A percentile compares a stretch with the other conserved stretches of the same genome.
These are phyloP conservation scores for Potamarius usumacintae DNA, from an alignment of 2,113 vertebrate species.

Conservation along the genomic window DNA sequence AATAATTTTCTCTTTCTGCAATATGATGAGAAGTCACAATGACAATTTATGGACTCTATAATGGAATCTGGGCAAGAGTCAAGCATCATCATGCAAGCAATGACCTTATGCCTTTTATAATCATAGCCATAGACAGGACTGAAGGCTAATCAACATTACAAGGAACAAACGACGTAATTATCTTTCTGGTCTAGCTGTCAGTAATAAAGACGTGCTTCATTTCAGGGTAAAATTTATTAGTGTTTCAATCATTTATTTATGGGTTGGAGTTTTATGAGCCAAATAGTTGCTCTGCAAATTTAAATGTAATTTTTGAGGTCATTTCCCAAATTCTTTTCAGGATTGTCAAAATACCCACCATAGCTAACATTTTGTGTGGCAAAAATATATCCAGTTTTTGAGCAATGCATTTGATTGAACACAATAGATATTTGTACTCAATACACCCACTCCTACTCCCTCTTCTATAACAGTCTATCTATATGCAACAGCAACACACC, in stretches of 20 bases:
- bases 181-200: constrained; percentile 53
- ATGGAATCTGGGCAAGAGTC: constrained; percentile 22
- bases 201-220: constrained; percentile 47
- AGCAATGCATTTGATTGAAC: neutral
- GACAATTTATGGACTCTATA: constrained; percentile 32
- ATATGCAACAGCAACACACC: constrained; percentile 19
- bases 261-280: constrained; percentile 36
- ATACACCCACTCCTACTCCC: neutral
- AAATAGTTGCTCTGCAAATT: constrained; percentile 28
- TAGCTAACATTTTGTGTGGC: neutral
- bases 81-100: constrained; percentile 39
- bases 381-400: neutral
- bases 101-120: constrained; percentile 37
- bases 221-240: constrained; percentile 41
- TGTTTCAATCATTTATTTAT: constrained; percentile 43
- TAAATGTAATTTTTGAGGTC: constrained; percentile 24
- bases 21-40: constrained; percentile 35
- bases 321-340: neutral
- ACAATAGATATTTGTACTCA: neutral
- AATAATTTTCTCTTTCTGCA: neutral
- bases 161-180: constrained; percentile 54
- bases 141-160: constrained; percentile 53
- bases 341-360: neutral
- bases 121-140: constrained; percentile 34
- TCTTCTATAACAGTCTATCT: neutral